Conservation (phyloP, 2,888 invertebrate genomes). For the Harpalus rubripes region DNA sequence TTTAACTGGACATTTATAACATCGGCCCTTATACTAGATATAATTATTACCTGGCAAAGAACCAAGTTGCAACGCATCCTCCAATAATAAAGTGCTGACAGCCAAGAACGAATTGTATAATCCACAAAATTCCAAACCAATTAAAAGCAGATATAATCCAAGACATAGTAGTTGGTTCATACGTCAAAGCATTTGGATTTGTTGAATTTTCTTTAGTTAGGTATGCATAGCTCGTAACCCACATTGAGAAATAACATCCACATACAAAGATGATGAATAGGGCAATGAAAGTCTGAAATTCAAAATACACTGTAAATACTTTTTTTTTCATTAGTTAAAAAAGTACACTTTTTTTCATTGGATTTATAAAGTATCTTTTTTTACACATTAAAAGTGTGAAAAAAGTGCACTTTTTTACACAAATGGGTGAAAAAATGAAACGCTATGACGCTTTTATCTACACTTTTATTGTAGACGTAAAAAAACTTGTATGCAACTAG, state of each 20-base stretch:
- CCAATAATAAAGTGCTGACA: constrained; percentile 85
- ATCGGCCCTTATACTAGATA: too few relatives aligned
- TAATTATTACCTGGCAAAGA: constrained; percentile 80
- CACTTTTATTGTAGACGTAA: too few relatives aligned
- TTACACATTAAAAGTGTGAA: too few relatives aligned
- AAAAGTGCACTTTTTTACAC: too few relatives aligned
- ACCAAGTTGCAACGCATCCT: constrained; percentile 84
- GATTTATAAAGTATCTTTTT: too few relatives aligned
- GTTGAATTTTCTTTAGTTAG: constrained; percentile 68
- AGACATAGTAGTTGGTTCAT: constrained; percentile 76
- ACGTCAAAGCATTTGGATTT: constrained; percentile 68
- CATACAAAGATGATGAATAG: constrained; percentile 78
- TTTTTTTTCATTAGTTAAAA: too few relatives aligned
- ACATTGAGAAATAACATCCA: constrained; percentile 82
- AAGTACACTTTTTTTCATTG: too few relatives aligned
- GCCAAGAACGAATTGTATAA: constrained; percentile 83
- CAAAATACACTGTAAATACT: not conserved
- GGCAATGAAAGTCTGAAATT: constrained; percentile 79
- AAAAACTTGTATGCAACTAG: too few relatives aligned
- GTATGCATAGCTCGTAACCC: constrained; percentile 77
- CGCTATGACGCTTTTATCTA: too few relatives aligned
- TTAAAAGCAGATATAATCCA: constrained; percentile 78
- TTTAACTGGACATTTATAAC: too few relatives aligned
- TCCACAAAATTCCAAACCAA: constrained; percentile 83
- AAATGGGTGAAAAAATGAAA: too few relatives aligned